Evolutionary conservation across 2,888 invertebrate genomes (phyloP), one percentile per base, ranked within the genome.

Genomic region (Asteroscopus sphinx): DNA sequence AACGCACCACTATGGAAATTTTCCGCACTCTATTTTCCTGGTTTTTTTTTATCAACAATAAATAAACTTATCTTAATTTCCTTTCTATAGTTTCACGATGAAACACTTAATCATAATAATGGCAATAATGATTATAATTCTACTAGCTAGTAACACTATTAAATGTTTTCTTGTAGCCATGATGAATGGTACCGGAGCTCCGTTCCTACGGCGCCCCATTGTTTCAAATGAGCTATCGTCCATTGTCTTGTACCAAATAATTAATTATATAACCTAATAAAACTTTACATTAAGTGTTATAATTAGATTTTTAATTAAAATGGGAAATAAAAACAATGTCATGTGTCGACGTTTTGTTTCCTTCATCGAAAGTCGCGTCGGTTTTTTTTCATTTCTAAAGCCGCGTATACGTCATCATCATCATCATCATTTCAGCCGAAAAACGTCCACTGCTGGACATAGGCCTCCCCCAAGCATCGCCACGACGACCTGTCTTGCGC

Each of bases 181-280:
- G 67, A 68, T 70, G 58, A 70, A 75, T 73, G 57, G 62, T 56
- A 39, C 26, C 47, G 30, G 45, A 48, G 7, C 32, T 55, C 52
- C 26, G 60, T 66, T 67, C 54, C 54, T 70, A 59, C 65, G 52
- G 47, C 71, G 28, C 56, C 49, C 79, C 72, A 79, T 81, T 81
- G 81, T 81, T 76, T 46, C 44, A 58, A 69, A 72, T 74, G 68
- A 79, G 46, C 54, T 74, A 79, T 76, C 35, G 51, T 54, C 80
- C 48, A 81, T 80, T 81, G 80, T 80, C 61, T 56, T 28, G 39
- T 12, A 35, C 51, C 37, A 68, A 60, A 72, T 69, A 74, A 79
- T 69, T 68, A 73, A 75, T 76, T 77, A 68, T 65, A 70, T 79
- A 76, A 79, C 73, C 66, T 46, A 67, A 48, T 59, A 60, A 51